Evolutionary conservation across 2,113 vertebrate species (phyloP).

Genomic region (Scatophagus argus): DNA sequence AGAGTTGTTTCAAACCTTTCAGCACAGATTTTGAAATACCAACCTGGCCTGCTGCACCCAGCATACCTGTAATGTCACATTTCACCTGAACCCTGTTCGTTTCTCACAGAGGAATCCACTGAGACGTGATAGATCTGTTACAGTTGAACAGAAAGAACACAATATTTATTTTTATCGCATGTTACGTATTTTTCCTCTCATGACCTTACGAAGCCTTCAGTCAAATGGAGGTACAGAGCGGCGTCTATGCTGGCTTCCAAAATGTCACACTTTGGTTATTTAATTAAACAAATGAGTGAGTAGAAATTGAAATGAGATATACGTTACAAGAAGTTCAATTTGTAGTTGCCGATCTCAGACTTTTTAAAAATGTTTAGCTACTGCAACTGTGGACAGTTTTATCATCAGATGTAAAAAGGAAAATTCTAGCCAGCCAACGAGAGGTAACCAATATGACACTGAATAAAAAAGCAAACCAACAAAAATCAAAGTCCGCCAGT

Average conservation of each 20-base stretch:
- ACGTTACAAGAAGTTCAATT: not conserved
- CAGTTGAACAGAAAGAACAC: slow-evolving; percentile 59
- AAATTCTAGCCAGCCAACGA: not conserved
- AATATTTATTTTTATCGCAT: slow-evolving; percentile 47
- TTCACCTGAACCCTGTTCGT: slow-evolving; percentile 31
- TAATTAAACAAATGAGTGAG: not conserved
- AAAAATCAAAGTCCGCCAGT: not conserved
- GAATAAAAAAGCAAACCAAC: not conserved
- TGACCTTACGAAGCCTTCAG: slow-evolving; percentile 35
- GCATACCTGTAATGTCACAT: slow-evolving; percentile 20
- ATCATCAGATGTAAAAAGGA: not conserved
- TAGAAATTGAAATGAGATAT: not conserved
- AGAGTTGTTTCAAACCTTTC: not conserved
- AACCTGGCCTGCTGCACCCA: not conserved
- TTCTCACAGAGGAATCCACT: slow-evolving; percentile 48
- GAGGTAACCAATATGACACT: not conserved
- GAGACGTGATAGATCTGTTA: slow-evolving; percentile 71
- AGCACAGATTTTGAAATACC: slow-evolving; percentile 5
- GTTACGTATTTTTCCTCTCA: slow-evolving; percentile 54
- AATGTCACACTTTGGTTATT: not conserved
- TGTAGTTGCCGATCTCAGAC: not conserved
- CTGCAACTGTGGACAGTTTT: not conserved
- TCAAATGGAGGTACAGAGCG: not conserved
- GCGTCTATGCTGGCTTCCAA: not conserved
- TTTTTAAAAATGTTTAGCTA: not conserved